A percentile compares a stretch with the other conserved stretches of the same genome.
Conservation (phyloP, 2,113 vertebrate genomes). For the Oophaga pumilio region DNA sequence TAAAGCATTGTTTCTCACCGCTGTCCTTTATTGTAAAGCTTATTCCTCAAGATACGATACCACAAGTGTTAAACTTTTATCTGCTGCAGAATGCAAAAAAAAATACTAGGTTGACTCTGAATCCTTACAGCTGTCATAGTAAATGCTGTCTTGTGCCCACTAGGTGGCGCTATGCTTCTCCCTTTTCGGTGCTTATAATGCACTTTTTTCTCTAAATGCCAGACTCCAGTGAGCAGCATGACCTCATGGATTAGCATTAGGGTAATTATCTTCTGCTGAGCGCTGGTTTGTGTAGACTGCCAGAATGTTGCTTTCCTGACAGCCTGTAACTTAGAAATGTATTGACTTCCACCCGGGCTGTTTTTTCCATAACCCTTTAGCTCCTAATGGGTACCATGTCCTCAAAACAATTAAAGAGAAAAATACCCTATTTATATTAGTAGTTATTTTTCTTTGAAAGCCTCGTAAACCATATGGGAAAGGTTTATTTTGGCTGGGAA, state of each 20-base stretch:
- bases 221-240: conserved; percentile 27
- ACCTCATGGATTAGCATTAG: conserved; percentile 49
- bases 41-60: neutral
- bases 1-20: neutral
- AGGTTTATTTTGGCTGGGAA: conserved; percentile 12
- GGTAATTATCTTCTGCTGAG: conserved; percentile 50
- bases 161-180: conserved; percentile 66
- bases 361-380: conserved; percentile 17
- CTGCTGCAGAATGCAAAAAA: neutral
- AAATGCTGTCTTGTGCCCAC: conserved; percentile 36
- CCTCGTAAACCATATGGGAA: neutral
- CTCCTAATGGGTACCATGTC: conserved; percentile 30
- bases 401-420: conserved; percentile 32
- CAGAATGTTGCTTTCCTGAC: conserved; percentile 33
- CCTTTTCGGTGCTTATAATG: neutral
- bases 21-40: neutral
- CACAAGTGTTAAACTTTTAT: neutral
- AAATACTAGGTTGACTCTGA: neutral
- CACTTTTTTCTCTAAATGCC: neutral
- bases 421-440: conserved; percentile 2
- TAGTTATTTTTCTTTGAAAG: conserved; percentile 1
- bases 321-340: conserved; percentile 42
- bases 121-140: neutral
- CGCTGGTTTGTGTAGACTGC: conserved; percentile 39
- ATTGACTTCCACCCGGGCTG: conserved; percentile 13